Evolutionary conservation across 1,140 invertebrate species (phyloP).

Genomic region (Aplysia californica): DNA sequence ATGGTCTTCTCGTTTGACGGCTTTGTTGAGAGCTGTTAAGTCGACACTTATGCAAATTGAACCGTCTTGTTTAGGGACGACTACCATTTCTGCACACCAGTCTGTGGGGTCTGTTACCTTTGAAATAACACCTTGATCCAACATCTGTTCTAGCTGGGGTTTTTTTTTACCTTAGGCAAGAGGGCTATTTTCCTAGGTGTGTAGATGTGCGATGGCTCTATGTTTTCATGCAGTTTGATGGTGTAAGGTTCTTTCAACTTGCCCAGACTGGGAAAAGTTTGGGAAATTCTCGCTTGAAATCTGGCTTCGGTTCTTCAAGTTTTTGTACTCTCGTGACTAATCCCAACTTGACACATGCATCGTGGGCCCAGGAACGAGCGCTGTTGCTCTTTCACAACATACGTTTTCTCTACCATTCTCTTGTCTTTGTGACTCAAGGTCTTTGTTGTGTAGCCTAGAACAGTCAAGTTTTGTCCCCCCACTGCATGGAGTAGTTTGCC

Average conservation of each 20-base stretch:
- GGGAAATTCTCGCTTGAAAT: conserved; percentile 1
- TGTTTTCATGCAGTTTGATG: neutral
- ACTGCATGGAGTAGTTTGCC: neutral
- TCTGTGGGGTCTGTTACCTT: neutral
- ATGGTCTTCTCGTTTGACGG: neutral
- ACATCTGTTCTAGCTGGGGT: neutral
- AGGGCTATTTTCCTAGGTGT: neutral
- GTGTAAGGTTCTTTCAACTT: neutral
- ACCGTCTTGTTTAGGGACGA: neutral
- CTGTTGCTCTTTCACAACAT: neutral
- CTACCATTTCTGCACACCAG: neutral
- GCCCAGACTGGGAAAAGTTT: neutral
- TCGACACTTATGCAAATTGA: neutral
- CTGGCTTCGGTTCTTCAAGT: neutral
- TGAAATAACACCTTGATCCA: neutral
- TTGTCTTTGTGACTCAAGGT: neutral
- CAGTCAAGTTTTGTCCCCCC: neutral
- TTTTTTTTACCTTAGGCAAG: neutral
- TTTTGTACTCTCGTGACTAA: neutral
- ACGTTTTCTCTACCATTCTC: neutral
- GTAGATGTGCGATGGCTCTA: neutral
- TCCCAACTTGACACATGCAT: conserved; percentile 1
- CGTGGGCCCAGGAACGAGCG: neutral
- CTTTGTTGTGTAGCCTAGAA: neutral
- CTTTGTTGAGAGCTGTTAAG: neutral